Base-by-base conservation (phyloP, 2,113 vertebrate genomes). In the Hemicordylus capensis region DNA sequence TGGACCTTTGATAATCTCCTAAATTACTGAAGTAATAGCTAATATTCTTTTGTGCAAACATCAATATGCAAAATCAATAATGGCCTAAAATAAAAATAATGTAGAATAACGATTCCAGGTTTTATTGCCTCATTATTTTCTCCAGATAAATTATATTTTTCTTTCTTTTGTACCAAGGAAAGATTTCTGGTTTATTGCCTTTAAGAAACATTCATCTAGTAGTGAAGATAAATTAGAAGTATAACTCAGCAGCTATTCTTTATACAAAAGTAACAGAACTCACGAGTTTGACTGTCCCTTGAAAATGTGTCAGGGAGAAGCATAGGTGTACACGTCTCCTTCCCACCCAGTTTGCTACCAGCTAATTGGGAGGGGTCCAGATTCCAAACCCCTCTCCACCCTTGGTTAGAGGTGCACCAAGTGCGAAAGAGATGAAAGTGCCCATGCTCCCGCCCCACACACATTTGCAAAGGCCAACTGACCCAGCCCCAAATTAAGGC, bases 31-130 rank as follows among this genome's bases (percentile, higher is more conserved):
- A 63, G 1, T 46, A 2, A 2, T 76, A 39, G 9, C 0, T 1
- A 81, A 81, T 79, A 44, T 48, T 20, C 14, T 15, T 77, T 76
- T 82, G n/a, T 77, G 63, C 39, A 24, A 74, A 22, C 15, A 87
- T 63, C 20, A 77, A 64, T 85, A 10, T 79, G 17, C 2, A 12
- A 70, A 82, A 34, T 9, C 69, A 37, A 8, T 83, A 87, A 70
- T 63, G 20, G 59, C 17, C 54, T 74, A 61, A 89, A 91, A 88
- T 75, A 28, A 87, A 76, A 72, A 64, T 37, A 85, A 83, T 67
- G 37, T 4, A 7, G 78, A 89, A 78, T 44, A 56, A 39, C 44
- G 87, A 19, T 79, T 37, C 79, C 87, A 46, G 34, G 2, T 73
- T 81, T 31, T 61, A 34, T 46, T 31, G 34, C 37, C 78, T 89